Evolutionary conservation across 2,888 invertebrate species (phyloP).

Genomic region (Punctoribates punctum): DNA sequence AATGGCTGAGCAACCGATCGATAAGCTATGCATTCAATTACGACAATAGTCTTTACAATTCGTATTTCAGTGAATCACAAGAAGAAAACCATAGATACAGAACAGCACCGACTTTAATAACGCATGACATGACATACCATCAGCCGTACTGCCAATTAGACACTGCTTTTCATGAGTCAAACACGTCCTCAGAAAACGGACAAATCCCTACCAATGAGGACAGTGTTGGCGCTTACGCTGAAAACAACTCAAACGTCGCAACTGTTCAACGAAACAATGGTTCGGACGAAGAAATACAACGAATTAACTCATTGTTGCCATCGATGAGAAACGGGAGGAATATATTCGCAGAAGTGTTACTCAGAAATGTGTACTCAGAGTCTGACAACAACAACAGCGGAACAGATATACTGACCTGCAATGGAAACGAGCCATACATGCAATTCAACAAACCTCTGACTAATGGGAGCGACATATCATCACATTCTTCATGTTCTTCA

Average conservation of each 20-base stretch:
- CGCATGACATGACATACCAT: slow-evolving; percentile 24
- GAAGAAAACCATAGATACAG: slow-evolving; percentile 12
- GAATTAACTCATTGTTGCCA: slow-evolving; percentile 16
- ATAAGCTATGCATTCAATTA: slow-evolving; percentile 30
- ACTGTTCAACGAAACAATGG: not conserved
- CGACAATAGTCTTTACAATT: slow-evolving; percentile 29
- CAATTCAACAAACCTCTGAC: not conserved
- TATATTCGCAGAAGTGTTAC: slow-evolving; percentile 24
- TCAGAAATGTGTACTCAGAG: slow-evolving; percentile 18
- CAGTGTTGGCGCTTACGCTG: not conserved
- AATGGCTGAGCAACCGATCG: slow-evolving; percentile 14
- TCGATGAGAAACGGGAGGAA: slow-evolving; percentile 22
- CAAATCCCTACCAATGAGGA: not conserved
- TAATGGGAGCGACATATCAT: slow-evolving; percentile 26
- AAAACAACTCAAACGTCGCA: not conserved
- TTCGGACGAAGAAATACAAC: slow-evolving; percentile 26
- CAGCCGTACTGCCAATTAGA: slow-evolving; percentile 29
- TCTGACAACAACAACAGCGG: not conserved
- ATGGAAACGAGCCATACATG: not conserved
- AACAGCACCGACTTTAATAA: slow-evolving; percentile 16
- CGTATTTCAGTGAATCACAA: slow-evolving; percentile 18
- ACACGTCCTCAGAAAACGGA: slow-evolving; percentile 22
- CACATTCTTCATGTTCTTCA: slow-evolving; percentile 13
- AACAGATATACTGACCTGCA: not conserved
- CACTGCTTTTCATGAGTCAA: slow-evolving; percentile 23